Percentiles rank a stretch among this genome's conserved stretches.
Evolutionary conservation across 2,797 vertebrate genomes (phyloP).

Genomic region (Ptychobarbus kaznakovi): DNA sequence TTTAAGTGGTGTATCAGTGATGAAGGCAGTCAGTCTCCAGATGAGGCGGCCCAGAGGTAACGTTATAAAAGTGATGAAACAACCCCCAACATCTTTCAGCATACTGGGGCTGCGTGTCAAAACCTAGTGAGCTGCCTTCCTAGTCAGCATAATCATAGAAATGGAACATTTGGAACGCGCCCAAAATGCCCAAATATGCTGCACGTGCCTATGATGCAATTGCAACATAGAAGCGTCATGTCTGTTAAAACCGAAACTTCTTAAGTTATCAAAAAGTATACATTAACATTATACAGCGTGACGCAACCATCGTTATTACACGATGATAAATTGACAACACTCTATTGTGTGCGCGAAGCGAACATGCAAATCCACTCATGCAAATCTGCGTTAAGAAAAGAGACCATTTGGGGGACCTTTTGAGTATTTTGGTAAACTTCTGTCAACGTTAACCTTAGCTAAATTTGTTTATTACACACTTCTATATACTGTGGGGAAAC

Average conservation of each 20-base stretch:
- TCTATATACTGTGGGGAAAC: not conserved
- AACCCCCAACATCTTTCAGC: slow-evolving; percentile 40
- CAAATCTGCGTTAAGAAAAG: slow-evolving; percentile 7
- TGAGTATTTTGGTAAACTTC: slow-evolving; percentile 44
- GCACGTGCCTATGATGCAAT: not conserved
- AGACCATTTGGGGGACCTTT: slow-evolving; percentile 26
- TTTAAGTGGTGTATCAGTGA: slow-evolving; percentile 35
- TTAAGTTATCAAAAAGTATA: not conserved
- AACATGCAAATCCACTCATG: slow-evolving; percentile 32
- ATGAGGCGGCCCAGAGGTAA: slow-evolving; percentile 19
- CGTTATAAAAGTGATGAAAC: slow-evolving; percentile 48
- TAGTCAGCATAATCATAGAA: not conserved
- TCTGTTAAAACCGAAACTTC: not conserved
- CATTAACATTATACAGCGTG: not conserved
- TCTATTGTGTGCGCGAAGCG: not conserved
- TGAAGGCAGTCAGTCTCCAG: slow-evolving; percentile 24
- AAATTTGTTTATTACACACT: not conserved
- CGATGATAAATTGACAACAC: not conserved
- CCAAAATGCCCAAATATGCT: not conserved
- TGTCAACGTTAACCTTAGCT: slow-evolving; percentile 34
- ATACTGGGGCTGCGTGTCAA: slow-evolving; percentile 15
- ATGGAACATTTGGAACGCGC: not conserved
- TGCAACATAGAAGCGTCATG: not conserved
- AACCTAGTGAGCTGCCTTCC: not conserved
- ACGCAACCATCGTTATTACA: not conserved